These are phyloP conservation scores for Mormyrus proboscirostris DNA, from an alignment of 2,797 vertebrate species.

Conservation along the genomic window DNA sequence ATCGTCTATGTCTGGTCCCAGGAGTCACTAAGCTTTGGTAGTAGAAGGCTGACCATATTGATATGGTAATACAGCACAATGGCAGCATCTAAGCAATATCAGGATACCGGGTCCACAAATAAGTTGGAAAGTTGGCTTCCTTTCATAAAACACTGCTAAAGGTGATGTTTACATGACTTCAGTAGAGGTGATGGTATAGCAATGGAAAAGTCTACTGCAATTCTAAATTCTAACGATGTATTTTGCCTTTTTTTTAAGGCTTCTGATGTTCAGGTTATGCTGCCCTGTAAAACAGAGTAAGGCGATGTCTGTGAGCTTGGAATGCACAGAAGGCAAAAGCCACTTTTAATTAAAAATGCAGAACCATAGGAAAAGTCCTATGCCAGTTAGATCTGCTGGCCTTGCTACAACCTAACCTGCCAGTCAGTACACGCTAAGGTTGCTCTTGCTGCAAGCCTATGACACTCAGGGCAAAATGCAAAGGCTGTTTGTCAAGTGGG, in stretches of 20 bases:
- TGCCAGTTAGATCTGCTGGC: neutral
- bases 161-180: conserved; percentile 18
- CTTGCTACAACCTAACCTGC: neutral
- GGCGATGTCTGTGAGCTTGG: neutral
- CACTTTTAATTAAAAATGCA: neutral
- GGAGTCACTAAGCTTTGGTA: neutral
- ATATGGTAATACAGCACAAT: neutral
- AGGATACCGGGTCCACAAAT: conserved; percentile 36
- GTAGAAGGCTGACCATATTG: neutral
- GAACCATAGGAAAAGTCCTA: neutral
- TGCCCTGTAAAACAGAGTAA: neutral
- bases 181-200: conserved; percentile 23
- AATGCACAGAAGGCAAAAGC: neutral
- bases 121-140: neutral
- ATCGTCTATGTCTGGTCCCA: neutral
- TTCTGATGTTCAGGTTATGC: neutral
- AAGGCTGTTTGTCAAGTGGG: neutral
- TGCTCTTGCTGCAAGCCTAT: neutral
- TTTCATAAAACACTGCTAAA: conserved; percentile 45
- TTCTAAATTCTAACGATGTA: neutral
- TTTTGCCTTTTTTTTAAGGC: neutral
- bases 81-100: neutral
- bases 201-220: neutral
- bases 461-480: neutral
- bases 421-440: neutral